These are phyloP conservation scores for Agrilus mali DNA, from an alignment of 2,888 invertebrate species.

Conservation along the genomic window DNA sequence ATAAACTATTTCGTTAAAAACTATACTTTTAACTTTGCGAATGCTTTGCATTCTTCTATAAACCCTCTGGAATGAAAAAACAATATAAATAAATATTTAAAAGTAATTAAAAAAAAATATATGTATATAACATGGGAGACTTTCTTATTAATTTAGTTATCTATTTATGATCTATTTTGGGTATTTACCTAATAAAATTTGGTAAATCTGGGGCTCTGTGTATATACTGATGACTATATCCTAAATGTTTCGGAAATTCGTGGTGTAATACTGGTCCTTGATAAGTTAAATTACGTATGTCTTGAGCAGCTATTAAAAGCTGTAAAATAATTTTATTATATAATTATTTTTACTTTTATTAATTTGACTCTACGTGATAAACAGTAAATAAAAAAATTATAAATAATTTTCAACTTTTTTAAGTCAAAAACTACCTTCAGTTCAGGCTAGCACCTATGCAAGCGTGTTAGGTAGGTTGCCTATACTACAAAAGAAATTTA, in stretches of 20 bases:
- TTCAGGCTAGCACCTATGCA: too few species aligned
- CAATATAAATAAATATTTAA: conserved; percentile 1
- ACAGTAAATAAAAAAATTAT: background rate
- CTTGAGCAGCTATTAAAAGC: conserved; percentile 16
- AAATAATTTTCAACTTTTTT: background rate
- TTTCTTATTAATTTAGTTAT: too few species aligned
- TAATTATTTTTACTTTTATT: background rate
- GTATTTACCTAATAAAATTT: conserved; percentile 21
- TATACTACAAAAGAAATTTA: too few species aligned
- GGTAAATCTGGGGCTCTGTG: conserved; percentile 21
- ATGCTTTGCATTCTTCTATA: too few species aligned
- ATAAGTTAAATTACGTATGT: conserved; percentile 13
- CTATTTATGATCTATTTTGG: too few species aligned
- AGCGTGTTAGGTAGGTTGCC: too few species aligned
- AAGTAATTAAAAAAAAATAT: too few species aligned
- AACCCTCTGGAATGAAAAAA: too few species aligned
- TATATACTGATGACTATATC: conserved; percentile 22
- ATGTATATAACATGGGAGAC: too few species aligned
- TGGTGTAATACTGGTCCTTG: conserved; percentile 22
- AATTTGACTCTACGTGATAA: too few species aligned
- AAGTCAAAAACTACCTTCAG: background rate
- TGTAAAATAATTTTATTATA: conserved; percentile 10
- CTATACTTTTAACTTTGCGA: too few species aligned
- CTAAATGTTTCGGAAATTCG: conserved; percentile 15
- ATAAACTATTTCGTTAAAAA: too few species aligned